phyloP scores from a whole-genome alignment of 1,140 invertebrate species.

The Oryctes rhinoceros region DNA sequence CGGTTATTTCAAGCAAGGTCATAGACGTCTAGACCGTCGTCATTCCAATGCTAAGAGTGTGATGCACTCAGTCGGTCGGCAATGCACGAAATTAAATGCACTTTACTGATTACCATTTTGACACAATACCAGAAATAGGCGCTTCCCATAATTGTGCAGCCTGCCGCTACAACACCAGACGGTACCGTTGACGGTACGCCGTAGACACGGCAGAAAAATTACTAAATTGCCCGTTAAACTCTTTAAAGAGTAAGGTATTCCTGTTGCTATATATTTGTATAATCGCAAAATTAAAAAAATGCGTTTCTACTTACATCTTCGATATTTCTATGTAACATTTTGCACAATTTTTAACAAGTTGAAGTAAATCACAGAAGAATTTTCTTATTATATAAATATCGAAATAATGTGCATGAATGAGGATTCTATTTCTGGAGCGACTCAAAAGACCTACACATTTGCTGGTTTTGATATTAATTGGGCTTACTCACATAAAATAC shows the following conservation, averaged over 20 bases:
- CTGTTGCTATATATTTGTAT: not conserved
- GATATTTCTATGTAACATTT: too few relatives aligned
- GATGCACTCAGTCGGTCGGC: constrained; percentile 39
- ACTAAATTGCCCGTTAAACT: constrained; percentile 27
- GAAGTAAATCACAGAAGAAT: too few relatives aligned
- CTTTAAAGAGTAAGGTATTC: not conserved
- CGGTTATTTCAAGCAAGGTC: constrained; percentile 54
- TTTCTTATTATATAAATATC: too few relatives aligned
- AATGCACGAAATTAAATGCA: constrained; percentile 22
- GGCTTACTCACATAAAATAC: too few relatives aligned
- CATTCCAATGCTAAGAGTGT: constrained; percentile 38
- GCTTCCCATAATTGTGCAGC: constrained; percentile 34
- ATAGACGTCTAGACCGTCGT: constrained; percentile 52
- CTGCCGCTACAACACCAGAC: constrained; percentile 5
- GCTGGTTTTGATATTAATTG: too few relatives aligned
- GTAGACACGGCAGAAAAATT: constrained; percentile 3
- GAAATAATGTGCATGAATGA: too few relatives aligned
- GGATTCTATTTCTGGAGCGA: too few relatives aligned
- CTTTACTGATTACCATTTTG: constrained; percentile 41
- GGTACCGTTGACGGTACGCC: not conserved
- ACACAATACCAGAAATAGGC: constrained; percentile 39
- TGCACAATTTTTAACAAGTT: too few relatives aligned
- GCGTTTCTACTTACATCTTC: too few relatives aligned
- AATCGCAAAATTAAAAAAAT: too few relatives aligned
- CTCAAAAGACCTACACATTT: too few relatives aligned